A percentile compares a stretch with the other conserved stretches of the same genome.
Conservation (phyloP, 2,888 invertebrate genomes). For the Camptogramma bilineatum region DNA sequence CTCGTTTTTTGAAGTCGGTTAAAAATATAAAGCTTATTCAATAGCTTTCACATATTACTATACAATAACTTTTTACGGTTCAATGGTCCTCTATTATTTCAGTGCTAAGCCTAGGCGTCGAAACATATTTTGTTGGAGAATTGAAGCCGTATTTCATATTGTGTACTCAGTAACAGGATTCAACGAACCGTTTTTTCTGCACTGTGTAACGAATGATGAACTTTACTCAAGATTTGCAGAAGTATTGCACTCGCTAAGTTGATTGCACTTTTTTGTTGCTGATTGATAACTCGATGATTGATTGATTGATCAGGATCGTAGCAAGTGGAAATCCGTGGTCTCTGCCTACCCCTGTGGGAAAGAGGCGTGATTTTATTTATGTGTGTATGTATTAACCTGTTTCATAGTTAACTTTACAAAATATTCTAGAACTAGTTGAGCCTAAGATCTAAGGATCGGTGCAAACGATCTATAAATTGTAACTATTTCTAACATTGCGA, state of each 20-base stretch:
- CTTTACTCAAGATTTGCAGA: constrained; percentile 24
- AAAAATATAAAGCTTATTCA: not conserved
- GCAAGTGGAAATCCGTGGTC: too few species aligned
- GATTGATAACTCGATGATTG: constrained; percentile 12
- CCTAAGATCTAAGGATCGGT: too few species aligned
- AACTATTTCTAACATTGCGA: too few species aligned
- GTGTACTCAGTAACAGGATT: constrained; percentile 29
- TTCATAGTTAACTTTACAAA: too few species aligned
- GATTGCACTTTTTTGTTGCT: constrained; percentile 24
- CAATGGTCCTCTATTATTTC: constrained; percentile 14
- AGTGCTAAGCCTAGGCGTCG: constrained; percentile 1
- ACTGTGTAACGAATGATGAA: constrained; percentile 21
- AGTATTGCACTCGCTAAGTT: constrained; percentile 21
- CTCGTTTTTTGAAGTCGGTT: too few species aligned
- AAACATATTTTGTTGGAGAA: constrained; percentile 13
- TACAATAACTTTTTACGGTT: constrained; percentile 9
- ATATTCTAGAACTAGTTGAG: too few species aligned
- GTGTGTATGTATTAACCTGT: too few species aligned
- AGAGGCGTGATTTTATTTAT: too few species aligned
- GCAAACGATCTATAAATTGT: too few species aligned
- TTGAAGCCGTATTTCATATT: constrained; percentile 25
- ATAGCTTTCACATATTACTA: not conserved
- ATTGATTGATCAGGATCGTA: too few species aligned
- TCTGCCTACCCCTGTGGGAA: too few species aligned
- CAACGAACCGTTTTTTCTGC: constrained; percentile 37